phyloP scores from a whole-genome alignment of 2,113 vertebrate genomes.

The Xiphophorus couchianus region DNA sequence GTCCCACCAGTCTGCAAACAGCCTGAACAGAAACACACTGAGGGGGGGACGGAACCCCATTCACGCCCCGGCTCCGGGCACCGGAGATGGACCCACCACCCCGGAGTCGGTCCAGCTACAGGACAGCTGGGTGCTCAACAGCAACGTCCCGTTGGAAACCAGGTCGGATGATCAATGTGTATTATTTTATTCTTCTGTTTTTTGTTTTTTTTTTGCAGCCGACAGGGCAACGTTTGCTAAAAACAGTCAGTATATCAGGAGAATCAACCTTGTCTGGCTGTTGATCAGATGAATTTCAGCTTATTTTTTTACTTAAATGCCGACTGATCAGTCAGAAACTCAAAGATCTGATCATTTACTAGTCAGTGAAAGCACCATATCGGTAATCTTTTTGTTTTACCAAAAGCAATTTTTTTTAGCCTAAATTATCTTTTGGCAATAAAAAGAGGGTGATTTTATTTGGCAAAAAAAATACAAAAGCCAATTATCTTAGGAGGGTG shows the following conservation, averaged over 20 bases:
- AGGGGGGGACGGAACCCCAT: slow-evolving; percentile 93
- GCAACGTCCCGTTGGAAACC: slow-evolving; percentile 96
- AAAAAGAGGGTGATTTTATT: too few relatives aligned
- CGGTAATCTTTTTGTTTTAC: too few relatives aligned
- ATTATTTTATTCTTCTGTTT: neutral
- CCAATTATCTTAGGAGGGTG: too few relatives aligned
- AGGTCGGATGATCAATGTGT: slow-evolving; percentile 80
- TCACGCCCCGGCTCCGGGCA: slow-evolving; percentile 86
- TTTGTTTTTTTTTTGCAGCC: neutral
- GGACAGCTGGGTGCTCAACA: slow-evolving; percentile 99
- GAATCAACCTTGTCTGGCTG: slow-evolving; percentile 16
- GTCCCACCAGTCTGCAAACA: slow-evolving; percentile 97
- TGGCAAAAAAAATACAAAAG: too few relatives aligned
- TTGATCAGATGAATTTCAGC: too few relatives aligned
- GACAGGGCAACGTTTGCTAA: slow-evolving; percentile 15
- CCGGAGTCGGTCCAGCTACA: slow-evolving; percentile 98
- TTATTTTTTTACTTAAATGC: too few relatives aligned
- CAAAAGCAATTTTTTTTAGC: too few relatives aligned
- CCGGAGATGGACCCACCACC: slow-evolving; percentile 94
- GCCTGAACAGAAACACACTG: slow-evolving; percentile 96
- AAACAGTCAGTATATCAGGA: slow-evolving; percentile 18
- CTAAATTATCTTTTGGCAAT: too few relatives aligned
- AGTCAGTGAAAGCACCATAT: too few relatives aligned
- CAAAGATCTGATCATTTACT: too few relatives aligned
- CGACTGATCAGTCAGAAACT: too few relatives aligned